Conservation (phyloP, 2,113 vertebrate species). For the Triplophysa siluroides region DNA sequence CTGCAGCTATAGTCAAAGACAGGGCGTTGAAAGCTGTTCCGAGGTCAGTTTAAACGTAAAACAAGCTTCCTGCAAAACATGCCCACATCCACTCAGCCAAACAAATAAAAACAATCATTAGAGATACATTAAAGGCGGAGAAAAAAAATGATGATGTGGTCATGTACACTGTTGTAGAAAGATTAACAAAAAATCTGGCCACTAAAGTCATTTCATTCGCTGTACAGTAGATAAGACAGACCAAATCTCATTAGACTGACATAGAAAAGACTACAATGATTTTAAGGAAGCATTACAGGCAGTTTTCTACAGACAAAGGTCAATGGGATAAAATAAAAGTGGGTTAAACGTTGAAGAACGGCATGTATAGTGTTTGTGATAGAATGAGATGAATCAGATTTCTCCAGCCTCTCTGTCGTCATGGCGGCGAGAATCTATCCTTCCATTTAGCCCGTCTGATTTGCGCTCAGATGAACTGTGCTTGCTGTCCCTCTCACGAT, state of each 20-base stretch:
- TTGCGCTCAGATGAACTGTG: constrained; percentile 75
- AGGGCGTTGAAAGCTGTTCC: constrained; percentile 13
- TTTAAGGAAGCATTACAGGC: background rate
- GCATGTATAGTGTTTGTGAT: background rate
- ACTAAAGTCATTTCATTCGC: background rate
- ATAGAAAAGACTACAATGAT: constrained; percentile 27
- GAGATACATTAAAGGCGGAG: background rate
- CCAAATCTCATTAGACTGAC: constrained; percentile 3
- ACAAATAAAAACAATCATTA: background rate
- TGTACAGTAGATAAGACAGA: constrained; percentile 2
- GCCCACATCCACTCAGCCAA: background rate
- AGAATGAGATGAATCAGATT: constrained; percentile 75
- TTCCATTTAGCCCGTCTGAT: constrained; percentile 86
- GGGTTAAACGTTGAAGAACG: background rate
- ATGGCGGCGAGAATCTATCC: constrained; percentile 79
- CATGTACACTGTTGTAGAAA: too few relatives aligned
- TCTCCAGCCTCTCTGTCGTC: constrained; percentile 90
- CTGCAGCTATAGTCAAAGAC: constrained; percentile 20
- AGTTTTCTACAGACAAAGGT: constrained; percentile 7
- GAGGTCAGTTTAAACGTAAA: background rate
- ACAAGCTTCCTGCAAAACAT: constrained; percentile 1
- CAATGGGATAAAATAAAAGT: constrained; percentile 32
- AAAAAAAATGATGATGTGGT: background rate
- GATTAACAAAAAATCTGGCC: background rate
- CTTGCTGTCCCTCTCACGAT: constrained; percentile 84